Percentiles rank a stretch among this genome's conserved stretches.
These are phyloP conservation scores for Astatoreochromis straeleni DNA, from an alignment of 2,113 vertebrate genomes.

Conservation along the genomic window DNA sequence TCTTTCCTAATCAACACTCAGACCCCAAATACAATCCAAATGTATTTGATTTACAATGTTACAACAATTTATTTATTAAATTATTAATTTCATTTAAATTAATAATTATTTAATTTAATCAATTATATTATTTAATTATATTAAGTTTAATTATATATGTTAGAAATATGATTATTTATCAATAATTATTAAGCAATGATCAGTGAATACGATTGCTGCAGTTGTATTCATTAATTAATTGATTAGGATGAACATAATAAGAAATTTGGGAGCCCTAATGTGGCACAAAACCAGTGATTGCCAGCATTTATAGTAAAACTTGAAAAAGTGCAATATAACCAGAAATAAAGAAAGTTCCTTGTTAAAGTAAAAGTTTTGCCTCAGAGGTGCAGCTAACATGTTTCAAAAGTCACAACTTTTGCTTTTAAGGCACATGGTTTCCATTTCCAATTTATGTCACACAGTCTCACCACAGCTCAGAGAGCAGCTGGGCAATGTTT, in stretches of 20 bases:
- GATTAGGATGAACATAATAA: background rate
- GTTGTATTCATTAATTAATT: background rate
- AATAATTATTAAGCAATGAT: background rate
- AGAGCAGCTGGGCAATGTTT: background rate
- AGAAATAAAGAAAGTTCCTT: background rate
- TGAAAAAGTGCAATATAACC: background rate
- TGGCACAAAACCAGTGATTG: background rate
- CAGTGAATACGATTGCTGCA: background rate
- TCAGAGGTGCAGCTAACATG: background rate
- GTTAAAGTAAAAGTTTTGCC: background rate
- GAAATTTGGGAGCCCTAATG: background rate
- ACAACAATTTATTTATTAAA: background rate
- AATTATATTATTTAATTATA: background rate
- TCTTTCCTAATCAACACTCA: background rate
- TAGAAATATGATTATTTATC: background rate
- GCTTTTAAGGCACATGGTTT: background rate
- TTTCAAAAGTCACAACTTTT: background rate
- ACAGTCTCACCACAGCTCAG: background rate
- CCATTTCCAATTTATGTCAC: background rate
- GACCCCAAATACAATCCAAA: background rate
- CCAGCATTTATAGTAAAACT: background rate
- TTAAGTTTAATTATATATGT: background rate
- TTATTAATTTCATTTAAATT: background rate
- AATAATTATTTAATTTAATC: background rate
- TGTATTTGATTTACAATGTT: background rate